Percentiles rank a stretch among this genome's conserved stretches.
These are phyloP conservation scores for Albula goreensis DNA, from an alignment of 2,113 vertebrate species.

Conservation along the genomic window DNA sequence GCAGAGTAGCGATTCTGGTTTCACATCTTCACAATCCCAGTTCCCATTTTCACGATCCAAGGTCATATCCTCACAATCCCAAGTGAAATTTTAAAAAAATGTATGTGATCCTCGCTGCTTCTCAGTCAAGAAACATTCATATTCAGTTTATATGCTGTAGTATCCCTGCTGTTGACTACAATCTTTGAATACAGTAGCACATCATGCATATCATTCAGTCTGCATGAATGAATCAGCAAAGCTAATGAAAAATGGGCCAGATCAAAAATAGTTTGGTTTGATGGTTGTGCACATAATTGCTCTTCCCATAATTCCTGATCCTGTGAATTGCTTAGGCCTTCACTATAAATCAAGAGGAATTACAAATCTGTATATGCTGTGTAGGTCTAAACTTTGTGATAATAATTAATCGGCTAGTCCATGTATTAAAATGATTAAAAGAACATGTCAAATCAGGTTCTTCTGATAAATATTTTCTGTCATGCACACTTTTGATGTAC, in stretches of 20 bases:
- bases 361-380: neutral
- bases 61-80: neutral
- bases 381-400: neutral
- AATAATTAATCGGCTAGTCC: neutral
- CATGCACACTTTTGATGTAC: neutral
- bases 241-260: neutral
- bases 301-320: neutral
- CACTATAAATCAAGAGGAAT: neutral
- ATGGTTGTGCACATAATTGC: neutral
- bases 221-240: neutral
- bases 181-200: too few species aligned
- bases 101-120: too few species aligned
- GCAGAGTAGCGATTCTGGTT: neutral
- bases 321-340: neutral
- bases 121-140: neutral
- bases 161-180: neutral
- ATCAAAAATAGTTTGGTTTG: neutral
- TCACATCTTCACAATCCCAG: neutral
- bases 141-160: neutral
- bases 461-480: neutral
- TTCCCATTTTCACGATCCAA: neutral
- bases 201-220: neutral
- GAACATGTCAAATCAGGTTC: neutral
- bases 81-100: too few species aligned
- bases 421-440: neutral